Evolutionary conservation across 2,113 vertebrate species (phyloP).

Genomic region (Xiphophorus hellerii): DNA sequence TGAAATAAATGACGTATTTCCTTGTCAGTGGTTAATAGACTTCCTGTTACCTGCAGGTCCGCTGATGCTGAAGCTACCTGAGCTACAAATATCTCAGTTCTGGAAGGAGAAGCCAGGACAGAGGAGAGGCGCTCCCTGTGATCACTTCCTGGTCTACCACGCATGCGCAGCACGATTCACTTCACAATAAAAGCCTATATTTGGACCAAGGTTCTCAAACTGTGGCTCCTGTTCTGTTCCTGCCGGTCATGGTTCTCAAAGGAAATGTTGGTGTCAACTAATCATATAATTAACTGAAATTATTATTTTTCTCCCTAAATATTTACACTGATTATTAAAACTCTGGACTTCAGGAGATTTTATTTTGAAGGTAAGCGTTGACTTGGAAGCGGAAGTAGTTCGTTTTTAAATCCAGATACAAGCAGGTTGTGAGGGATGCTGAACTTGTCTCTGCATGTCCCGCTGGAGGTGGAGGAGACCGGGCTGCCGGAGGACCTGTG

Average conservation of each 20-base stretch:
- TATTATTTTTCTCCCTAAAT: not conserved
- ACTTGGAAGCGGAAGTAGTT: constrained; percentile 25
- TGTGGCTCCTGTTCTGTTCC: not conserved
- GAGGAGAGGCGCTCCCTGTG: not conserved
- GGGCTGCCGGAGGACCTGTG: not conserved
- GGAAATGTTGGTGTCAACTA: not conserved
- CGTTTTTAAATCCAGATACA: not conserved
- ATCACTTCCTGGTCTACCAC: constrained; percentile 16
- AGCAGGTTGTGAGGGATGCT: not conserved
- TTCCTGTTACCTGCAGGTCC: constrained; percentile 16
- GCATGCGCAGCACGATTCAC: not conserved
- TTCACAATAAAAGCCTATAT: constrained; percentile 53
- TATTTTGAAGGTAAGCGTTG: constrained; percentile 27
- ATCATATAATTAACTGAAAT: no score
- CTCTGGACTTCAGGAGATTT: not conserved
- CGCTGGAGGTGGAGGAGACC: not conserved
- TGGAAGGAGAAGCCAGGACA: not conserved
- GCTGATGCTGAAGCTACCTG: not conserved
- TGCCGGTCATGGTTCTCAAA: not conserved
- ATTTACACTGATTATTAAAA: not conserved
- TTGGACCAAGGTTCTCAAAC: not conserved
- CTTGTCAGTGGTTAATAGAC: accelerated
- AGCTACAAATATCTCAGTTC: no score
- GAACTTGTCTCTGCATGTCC: constrained; percentile 57
- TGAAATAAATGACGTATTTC: not conserved